A percentile compares a stretch with the other conserved stretches of the same genome.
Conservation (phyloP, 2,888 invertebrate species). For the Cremastinae sp. region DNA sequence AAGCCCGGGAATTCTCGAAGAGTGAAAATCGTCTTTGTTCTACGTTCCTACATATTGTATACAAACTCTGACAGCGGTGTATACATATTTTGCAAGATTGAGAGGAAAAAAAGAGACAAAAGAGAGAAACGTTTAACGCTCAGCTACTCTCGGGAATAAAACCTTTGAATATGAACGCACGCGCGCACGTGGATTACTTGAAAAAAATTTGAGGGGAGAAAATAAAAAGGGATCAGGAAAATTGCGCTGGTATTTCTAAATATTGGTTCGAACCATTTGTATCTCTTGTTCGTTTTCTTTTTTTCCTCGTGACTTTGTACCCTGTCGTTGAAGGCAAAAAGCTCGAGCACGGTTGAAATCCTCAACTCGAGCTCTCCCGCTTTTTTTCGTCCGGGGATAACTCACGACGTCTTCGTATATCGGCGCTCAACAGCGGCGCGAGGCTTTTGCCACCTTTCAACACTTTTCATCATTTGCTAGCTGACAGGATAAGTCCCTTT, state of each 20-base stretch:
- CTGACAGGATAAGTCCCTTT: slow-evolving; percentile 62
- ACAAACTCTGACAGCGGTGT: too few species aligned
- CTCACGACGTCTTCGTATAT: slow-evolving; percentile 24
- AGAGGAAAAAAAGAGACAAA: not conserved
- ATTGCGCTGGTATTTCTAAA: slow-evolving; percentile 64
- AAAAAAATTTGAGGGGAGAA: slow-evolving; percentile 40
- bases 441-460: slow-evolving; percentile 36
- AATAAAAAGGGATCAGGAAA: slow-evolving; percentile 57
- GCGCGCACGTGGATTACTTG: not conserved
- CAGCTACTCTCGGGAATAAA: not conserved
- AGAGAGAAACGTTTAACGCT: too few species aligned
- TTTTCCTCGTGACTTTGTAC: slow-evolving; percentile 8
- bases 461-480: slow-evolving; percentile 65
- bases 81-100: too few species aligned
- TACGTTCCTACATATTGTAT: too few species aligned
- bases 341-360: slow-evolving; percentile 10
- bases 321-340: not conserved
- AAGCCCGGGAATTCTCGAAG: too few species aligned
- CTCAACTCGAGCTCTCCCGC: slow-evolving; percentile 1
- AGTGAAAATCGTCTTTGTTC: too few species aligned
- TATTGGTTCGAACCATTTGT: slow-evolving; percentile 59
- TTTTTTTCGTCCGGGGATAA: slow-evolving; percentile 16
- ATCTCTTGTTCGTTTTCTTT: slow-evolving; percentile 4
- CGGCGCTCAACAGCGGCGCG: slow-evolving; percentile 15
- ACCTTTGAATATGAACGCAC: not conserved